Evolutionary conservation across 1,140 invertebrate species (phyloP).

Genomic region (Eulimnadia texana): DNA sequence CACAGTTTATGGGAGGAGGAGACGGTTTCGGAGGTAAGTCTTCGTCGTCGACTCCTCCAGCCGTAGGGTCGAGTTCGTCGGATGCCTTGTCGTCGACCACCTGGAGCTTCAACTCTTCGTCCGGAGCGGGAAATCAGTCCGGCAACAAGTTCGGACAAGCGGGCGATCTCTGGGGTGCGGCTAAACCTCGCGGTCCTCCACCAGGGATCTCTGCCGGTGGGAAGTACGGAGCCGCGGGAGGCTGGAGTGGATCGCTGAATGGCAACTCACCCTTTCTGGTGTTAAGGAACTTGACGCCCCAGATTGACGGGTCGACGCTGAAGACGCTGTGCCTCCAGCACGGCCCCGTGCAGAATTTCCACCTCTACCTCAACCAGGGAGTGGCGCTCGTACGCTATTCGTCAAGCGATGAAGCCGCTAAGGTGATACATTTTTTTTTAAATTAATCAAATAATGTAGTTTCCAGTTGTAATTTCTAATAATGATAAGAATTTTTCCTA

Average conservation of each 20-base stretch:
- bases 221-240: constrained; percentile 3
- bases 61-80: constrained; percentile 40
- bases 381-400: constrained; percentile 87
- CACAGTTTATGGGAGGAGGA: constrained; percentile 41
- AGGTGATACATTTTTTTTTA: constrained; percentile 37
- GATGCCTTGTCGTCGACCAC: constrained; percentile 56
- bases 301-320: constrained; percentile 88
- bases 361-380: constrained; percentile 81
- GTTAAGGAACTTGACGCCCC: constrained; percentile 80
- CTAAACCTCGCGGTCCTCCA: constrained; percentile 5
- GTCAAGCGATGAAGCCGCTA: constrained; percentile 78
- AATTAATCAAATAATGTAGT: not conserved
- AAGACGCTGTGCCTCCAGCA: constrained; percentile 92
- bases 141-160: constrained; percentile 25
- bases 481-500: no score
- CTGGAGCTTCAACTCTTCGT: constrained; percentile 60
- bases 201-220: not conserved
- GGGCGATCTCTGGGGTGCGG: constrained; percentile 53
- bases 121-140: not conserved
- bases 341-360: constrained; percentile 83
- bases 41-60: constrained; percentile 39
- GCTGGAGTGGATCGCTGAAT: constrained; percentile 9
- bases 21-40: constrained; percentile 35
- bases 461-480: no score
- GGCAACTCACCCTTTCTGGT: constrained; percentile 62